Percentiles rank a stretch among this genome's conserved stretches.
These are phyloP conservation scores for Crocallis elinguaria DNA, from an alignment of 2,888 invertebrate species.

Conservation along the genomic window DNA sequence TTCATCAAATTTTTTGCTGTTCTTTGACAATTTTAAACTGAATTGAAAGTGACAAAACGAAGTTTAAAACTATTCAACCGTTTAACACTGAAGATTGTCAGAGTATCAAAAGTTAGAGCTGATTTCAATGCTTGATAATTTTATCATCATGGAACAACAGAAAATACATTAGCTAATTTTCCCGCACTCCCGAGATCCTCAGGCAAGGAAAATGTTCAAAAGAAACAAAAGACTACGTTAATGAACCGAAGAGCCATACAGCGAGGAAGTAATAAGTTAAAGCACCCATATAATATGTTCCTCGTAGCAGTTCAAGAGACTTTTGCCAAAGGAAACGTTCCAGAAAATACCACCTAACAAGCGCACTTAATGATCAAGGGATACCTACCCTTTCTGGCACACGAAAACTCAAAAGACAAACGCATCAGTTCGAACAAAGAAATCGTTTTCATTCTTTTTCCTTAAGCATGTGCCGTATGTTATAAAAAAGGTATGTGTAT, in stretches of 20 bases:
- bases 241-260: conserved; percentile 21
- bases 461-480: conserved; percentile 51
- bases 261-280: conserved; percentile 25
- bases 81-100: too few species aligned
- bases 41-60: too few species aligned
- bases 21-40: too few species aligned
- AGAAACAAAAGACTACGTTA: conserved; percentile 25
- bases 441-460: conserved; percentile 60
- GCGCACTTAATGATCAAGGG: conserved; percentile 72
- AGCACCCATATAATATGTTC: conserved; percentile 32
- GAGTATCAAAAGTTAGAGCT: too few species aligned
- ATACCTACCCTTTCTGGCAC: conserved; percentile 51
- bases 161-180: not conserved
- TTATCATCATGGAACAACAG: not conserved
- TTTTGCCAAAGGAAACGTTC: conserved; percentile 45
- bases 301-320: conserved; percentile 18
- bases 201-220: conserved; percentile 14
- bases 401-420: conserved; percentile 74
- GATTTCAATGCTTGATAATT: too few species aligned
- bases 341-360: conserved; percentile 64
- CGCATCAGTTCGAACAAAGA: conserved; percentile 65
- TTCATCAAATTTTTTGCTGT: too few species aligned
- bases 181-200: not conserved
- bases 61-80: too few species aligned
- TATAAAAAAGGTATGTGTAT: conserved; percentile 32